Conservation (phyloP, 2,888 invertebrate genomes). For the Julus scanicus region DNA sequence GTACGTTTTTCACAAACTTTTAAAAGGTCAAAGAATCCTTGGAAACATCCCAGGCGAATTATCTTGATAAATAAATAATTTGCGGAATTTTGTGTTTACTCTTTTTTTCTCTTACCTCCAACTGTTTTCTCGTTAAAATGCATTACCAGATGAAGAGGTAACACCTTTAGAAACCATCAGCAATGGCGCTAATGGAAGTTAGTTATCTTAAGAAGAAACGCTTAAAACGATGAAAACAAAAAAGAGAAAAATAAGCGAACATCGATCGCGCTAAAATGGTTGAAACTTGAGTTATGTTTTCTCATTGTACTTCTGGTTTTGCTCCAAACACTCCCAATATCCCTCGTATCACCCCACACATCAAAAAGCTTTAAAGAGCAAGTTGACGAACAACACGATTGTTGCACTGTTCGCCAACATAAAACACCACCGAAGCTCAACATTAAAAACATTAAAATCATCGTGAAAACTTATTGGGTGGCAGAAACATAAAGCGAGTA, state of each 20-base stretch:
- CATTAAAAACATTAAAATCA: background rate
- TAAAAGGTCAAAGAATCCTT: background rate
- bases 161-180: background rate
- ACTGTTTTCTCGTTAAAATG: background rate
- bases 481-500: background rate
- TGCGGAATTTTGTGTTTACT: background rate
- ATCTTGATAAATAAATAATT: background rate
- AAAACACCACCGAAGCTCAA: background rate
- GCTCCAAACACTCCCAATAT: background rate
- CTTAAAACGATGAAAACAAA: background rate
- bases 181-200: conserved; percentile 2
- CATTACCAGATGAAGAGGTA: conserved; percentile 5
- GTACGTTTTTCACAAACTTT: background rate
- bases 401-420: background rate
- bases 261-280: conserved; percentile 1
- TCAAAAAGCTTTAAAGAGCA: conserved; percentile 5
- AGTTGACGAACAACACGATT: background rate
- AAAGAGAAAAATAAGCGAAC: background rate
- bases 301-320: conserved; percentile 22
- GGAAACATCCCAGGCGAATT: background rate
- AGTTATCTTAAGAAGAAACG: conserved; percentile 26
- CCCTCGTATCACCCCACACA: background rate
- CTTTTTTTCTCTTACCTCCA: background rate
- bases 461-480: background rate
- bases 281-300: background rate